Base-by-base conservation (phyloP, 2,888 invertebrate genomes). In the Lapara coniferarum region DNA sequence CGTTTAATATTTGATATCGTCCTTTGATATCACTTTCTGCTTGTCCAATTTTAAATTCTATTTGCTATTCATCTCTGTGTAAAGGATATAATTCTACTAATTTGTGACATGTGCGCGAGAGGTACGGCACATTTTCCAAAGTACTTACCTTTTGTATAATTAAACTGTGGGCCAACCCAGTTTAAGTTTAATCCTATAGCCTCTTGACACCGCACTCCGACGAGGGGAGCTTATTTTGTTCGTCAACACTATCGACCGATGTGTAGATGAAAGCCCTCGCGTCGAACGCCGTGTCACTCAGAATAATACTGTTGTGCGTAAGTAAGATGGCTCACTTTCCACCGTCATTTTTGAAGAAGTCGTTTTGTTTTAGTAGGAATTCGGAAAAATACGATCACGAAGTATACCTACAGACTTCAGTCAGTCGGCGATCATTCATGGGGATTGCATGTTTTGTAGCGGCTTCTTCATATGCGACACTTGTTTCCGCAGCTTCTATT, bases 121-220 rank as follows among this genome's bases (percentile, higher is more conserved):
- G 84, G 78, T 85, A 84, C 83, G 82, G 79, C 81, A 85, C 86
- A 87, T 87, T 89, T 87, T 86, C 85, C 81, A 84, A 86, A 87
- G 86, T 87, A 84, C 84, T 84, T 90, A 90, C 91, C 89, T 92
- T 92, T 91, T 91, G 92, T 92, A 91, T 92, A 92, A 93, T 92
- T 93, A 91, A 92, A 91, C 89, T 91, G 89, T 85, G 89, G 91
- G 88, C 88, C 89, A 91, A 91, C 90, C 90, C 88, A 90, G 91
- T 93, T 91, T 90, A 90, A 92, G 92, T 93, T 92, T 92, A 93
- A 93, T 93, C 92, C 91, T 91, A 90, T 91, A 92, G 91, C 93
- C 92, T 92, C 92, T 93, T 93, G 93, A 93, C 92, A 91, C 91
- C 90, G 85, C 90, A 86, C 90, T 88, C 86, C 86, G 82, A 84